These are phyloP conservation scores for Bursaphelenchus mucronatus DNA, from an alignment of 1,140 invertebrate species.

Conservation along the genomic window DNA sequence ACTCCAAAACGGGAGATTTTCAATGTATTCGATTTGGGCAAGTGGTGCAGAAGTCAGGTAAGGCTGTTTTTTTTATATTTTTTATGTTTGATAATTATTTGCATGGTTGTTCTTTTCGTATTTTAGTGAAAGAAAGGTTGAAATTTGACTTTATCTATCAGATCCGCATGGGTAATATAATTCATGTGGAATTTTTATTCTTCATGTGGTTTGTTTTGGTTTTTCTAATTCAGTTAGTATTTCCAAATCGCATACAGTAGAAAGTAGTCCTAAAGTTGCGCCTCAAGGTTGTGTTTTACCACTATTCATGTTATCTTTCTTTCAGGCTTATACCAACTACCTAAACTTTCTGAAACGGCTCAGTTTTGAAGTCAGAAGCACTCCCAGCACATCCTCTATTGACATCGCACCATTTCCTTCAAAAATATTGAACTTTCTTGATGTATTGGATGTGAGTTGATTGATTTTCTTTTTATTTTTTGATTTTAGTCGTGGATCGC, in stretches of 20 bases:
- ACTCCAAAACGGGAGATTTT: slow-evolving; percentile 48
- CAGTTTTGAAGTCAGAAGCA: slow-evolving; percentile 39
- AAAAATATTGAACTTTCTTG: slow-evolving; percentile 43
- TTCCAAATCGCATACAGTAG: too few species aligned
- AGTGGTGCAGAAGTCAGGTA: slow-evolving; percentile 52
- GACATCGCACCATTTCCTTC: slow-evolving; percentile 21
- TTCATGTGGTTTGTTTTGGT: too few species aligned
- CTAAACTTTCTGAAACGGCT: slow-evolving; percentile 47
- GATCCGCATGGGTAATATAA: too few species aligned
- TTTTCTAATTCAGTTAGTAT: too few species aligned
- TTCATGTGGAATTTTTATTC: too few species aligned
- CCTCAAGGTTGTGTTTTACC: not conserved
- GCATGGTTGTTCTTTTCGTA: too few species aligned
- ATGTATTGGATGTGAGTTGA: slow-evolving; percentile 35
- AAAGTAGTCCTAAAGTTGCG: too few species aligned
- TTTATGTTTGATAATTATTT: too few species aligned
- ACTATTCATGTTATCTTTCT: slow-evolving; percentile 21
- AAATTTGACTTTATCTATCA: too few species aligned
- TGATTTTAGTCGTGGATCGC: slow-evolving; percentile 50
- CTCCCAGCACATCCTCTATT: slow-evolving; percentile 44
- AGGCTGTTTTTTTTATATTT: slow-evolving; percentile 14
- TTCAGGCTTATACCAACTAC: slow-evolving; percentile 54
- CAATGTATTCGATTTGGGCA: slow-evolving; percentile 51
- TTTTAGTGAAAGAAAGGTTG: too few species aligned
- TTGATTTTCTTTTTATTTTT: slow-evolving; percentile 16